A percentile compares a stretch with the other conserved stretches of the same genome.
These are phyloP conservation scores for Drosophila cognata DNA, from an alignment of 2,888 invertebrate species.

Conservation along the genomic window DNA sequence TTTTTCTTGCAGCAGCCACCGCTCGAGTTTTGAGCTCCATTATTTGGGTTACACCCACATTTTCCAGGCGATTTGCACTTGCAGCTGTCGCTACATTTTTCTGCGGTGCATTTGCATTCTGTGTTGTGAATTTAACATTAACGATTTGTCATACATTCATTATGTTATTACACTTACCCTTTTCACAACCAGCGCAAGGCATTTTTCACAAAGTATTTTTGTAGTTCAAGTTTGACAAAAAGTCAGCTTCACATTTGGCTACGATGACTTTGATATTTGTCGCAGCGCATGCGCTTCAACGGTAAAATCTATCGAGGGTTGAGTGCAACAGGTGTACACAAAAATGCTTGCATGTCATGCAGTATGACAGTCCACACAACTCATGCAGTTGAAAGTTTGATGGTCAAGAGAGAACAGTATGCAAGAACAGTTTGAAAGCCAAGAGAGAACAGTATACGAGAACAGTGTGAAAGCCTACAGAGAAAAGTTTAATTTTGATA, in stretches of 20 bases:
- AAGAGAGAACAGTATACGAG: no score
- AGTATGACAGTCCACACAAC: not conserved
- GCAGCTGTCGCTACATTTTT: conserved; percentile 80
- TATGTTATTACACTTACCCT: conserved; percentile 46
- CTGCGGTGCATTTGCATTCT: conserved; percentile 83
- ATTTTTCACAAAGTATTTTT: conserved; percentile 45
- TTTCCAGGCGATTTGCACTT: conserved; percentile 74
- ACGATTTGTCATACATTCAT: not conserved
- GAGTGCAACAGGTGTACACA: conserved; percentile 14
- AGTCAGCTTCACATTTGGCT: not conserved
- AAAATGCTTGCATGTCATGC: not conserved
- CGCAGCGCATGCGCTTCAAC: conserved; percentile 51
- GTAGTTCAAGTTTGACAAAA: not conserved
- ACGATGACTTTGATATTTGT: conserved; percentile 15
- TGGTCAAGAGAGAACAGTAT: not conserved
- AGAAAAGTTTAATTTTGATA: not conserved
- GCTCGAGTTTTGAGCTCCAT: conserved; percentile 2
- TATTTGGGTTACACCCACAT: conserved; percentile 50
- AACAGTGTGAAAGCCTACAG: not conserved
- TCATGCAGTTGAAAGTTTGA: not conserved
- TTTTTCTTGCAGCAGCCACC: conserved; percentile 45
- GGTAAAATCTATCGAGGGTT: not conserved
- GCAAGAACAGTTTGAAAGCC: not conserved
- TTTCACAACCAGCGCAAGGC: conserved; percentile 79
- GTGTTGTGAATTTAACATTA: not conserved